Percentiles rank a stretch among this genome's conserved stretches.
Evolutionary conservation across 1,140 invertebrate genomes (phyloP).

Genomic region (Heliconius congener): DNA sequence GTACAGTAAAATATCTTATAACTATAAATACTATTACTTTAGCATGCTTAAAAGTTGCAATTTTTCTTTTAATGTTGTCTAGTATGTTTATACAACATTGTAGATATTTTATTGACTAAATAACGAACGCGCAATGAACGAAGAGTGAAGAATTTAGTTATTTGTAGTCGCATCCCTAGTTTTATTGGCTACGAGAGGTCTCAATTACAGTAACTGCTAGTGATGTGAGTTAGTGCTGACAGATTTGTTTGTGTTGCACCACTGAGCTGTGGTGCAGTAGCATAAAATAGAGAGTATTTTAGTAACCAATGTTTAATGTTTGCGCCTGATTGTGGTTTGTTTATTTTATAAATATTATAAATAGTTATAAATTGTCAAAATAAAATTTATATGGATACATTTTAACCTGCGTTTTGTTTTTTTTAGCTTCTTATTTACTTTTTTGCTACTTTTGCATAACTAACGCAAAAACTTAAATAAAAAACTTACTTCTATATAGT

Average conservation of each 20-base stretch:
- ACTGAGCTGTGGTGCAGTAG: neutral
- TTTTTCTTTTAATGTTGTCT: neutral
- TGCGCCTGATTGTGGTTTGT: neutral
- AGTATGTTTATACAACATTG: neutral
- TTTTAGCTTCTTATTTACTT: too few relatives aligned
- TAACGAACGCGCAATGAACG: neutral
- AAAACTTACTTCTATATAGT: too few relatives aligned
- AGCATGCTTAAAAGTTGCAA: neutral
- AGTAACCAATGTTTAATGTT: neutral
- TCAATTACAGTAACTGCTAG: constrained; percentile 30
- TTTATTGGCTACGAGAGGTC: constrained; percentile 16
- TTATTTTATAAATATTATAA: too few relatives aligned
- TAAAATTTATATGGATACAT: neutral
- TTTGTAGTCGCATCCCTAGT: constrained; percentile 7
- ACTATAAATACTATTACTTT: too few relatives aligned
- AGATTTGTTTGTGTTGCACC: constrained; percentile 26
- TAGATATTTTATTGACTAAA: neutral
- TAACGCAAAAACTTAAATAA: too few relatives aligned
- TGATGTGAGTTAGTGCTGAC: constrained; percentile 41
- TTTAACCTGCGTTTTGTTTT: too few relatives aligned
- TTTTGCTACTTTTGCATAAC: too few relatives aligned
- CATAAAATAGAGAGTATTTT: neutral
- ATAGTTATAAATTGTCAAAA: too few relatives aligned
- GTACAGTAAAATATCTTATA: too few relatives aligned
- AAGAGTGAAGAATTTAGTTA: neutral